Evolutionary conservation across 2,797 vertebrate genomes (phyloP).

Genomic region (Apodemus agrarius): DNA sequence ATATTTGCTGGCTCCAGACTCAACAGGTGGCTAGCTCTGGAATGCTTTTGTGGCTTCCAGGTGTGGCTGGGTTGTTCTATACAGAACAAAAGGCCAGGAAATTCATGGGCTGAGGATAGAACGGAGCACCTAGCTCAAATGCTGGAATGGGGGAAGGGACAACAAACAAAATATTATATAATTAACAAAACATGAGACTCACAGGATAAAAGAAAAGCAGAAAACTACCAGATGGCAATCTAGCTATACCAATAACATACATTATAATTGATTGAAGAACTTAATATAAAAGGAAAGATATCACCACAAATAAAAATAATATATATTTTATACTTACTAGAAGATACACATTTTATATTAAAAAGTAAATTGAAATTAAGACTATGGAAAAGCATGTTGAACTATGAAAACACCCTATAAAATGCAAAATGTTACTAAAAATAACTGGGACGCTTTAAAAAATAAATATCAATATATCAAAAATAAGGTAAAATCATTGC

Average conservation of each 20-base stretch:
- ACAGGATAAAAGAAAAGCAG: neutral
- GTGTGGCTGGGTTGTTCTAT: too few relatives aligned
- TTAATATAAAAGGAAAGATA: neutral
- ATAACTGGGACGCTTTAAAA: neutral
- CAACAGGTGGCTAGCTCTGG: too few relatives aligned
- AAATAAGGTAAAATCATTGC: neutral
- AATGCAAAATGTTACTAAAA: neutral
- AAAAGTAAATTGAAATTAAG: neutral
- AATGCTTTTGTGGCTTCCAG: too few relatives aligned
- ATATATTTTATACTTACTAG: neutral
- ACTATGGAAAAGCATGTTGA: neutral
- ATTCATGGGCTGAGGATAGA: too few relatives aligned
- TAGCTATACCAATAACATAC: neutral
- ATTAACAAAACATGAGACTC: neutral
- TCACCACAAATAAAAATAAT: neutral
- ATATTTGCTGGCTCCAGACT: too few relatives aligned
- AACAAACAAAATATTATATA: too few relatives aligned
- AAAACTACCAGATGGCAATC: neutral
- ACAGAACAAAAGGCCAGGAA: too few relatives aligned
- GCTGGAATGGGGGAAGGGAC: too few relatives aligned
- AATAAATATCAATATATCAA: neutral
- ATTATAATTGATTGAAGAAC: neutral
- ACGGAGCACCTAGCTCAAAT: too few relatives aligned
- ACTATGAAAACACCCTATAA: neutral
- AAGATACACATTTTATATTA: neutral